Conservation (phyloP, 35 echinoderm and acorn worm genomes). For the Heliocidaris tuberculata region DNA sequence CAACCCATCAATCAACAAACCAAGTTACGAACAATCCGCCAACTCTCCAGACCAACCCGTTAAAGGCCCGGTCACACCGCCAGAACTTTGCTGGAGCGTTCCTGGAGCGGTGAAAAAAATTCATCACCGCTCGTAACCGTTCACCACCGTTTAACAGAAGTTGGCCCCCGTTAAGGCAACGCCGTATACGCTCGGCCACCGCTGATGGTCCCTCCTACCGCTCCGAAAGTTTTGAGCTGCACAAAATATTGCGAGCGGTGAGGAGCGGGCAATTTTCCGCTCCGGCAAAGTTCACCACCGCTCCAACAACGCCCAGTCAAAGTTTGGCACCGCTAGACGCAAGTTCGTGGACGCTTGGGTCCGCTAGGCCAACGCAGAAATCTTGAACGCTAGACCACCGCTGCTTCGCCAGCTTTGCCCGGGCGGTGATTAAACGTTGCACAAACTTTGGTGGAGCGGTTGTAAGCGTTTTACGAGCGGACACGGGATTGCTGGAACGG, state of each 20-base stretch:
- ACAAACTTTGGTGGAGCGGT: slow-evolving; percentile 43
- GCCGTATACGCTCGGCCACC: slow-evolving; percentile 34
- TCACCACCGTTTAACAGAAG: slow-evolving; percentile 33
- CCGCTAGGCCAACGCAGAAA: slow-evolving; percentile 35
- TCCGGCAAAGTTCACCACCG: slow-evolving; percentile 35
- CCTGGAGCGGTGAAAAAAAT: slow-evolving; percentile 32
- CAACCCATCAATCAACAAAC: not conserved
- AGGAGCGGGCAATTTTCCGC: slow-evolving; percentile 38
- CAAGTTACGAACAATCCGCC: not conserved
- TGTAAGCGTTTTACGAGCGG: slow-evolving; percentile 38
- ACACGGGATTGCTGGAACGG: slow-evolving; percentile 41
- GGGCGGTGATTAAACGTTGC: slow-evolving; percentile 31
- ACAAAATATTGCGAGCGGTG: slow-evolving; percentile 41
- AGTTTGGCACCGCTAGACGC: slow-evolving; percentile 40
- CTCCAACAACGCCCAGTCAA: slow-evolving; percentile 38
- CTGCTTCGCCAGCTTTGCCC: slow-evolving; percentile 30
- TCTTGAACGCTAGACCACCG: slow-evolving; percentile 37
- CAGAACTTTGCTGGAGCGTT: slow-evolving; percentile 37
- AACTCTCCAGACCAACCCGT: not conserved
- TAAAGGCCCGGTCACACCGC: slow-evolving; percentile 20
- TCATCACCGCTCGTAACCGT: slow-evolving; percentile 37
- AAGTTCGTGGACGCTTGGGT: slow-evolving; percentile 29
- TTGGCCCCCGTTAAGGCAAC: slow-evolving; percentile 38
- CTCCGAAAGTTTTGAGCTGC: slow-evolving; percentile 45
- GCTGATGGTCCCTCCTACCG: slow-evolving; percentile 33